Evolutionary conservation across 2,113 vertebrate species (phyloP), one percentile per base, ranked within the genome.

Genomic region (Notarius lentiginosus): DNA sequence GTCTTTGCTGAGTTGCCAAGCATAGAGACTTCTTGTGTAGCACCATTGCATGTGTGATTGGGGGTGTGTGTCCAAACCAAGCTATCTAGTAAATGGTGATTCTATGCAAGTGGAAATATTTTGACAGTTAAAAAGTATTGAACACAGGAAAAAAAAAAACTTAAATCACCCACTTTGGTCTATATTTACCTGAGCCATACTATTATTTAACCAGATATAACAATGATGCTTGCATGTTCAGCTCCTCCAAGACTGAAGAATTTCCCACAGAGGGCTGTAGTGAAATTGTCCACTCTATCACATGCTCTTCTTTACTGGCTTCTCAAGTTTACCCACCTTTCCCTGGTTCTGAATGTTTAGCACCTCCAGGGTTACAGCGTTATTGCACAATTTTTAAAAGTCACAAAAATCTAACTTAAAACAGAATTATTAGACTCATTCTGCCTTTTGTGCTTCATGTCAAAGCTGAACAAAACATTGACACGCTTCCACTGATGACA

Each of bases 1-100:
- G 80, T 82, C 79, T 86, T 82, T 86, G 72, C 88, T 51, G 24
- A 66, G 68, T 81, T 88, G 88, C 88, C 88, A 86, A 68, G 80
- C 79, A 49, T 79, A 82, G 79, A 86, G 80, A 34, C 72, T 83
- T 41, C 47, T 88, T 82, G 88, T 66, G 72, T 83, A 60, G 34
- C 85, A 81, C 53, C 65, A 86, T 65, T 86, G 85, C 65, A 86
- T 82, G 51, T 56, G 51, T 53, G 65, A 86, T 41, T 86, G 77
- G 82, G 55, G 85, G 34, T 6, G 51, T 65, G 47, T n/a, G 51
- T 86, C 63, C 63, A 81, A 56, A 72, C 17, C 63, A 70, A 56
- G 20, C 49, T 86, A 66, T 79, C 20, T 77, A 51, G 27, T 79
- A 61, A 22, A 41, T 60, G 9, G 56, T 41, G 4, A 80, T 41